These are phyloP conservation scores for Etia nguti DNA, from an alignment of 2,113 vertebrate species.

Conservation along the genomic window DNA sequence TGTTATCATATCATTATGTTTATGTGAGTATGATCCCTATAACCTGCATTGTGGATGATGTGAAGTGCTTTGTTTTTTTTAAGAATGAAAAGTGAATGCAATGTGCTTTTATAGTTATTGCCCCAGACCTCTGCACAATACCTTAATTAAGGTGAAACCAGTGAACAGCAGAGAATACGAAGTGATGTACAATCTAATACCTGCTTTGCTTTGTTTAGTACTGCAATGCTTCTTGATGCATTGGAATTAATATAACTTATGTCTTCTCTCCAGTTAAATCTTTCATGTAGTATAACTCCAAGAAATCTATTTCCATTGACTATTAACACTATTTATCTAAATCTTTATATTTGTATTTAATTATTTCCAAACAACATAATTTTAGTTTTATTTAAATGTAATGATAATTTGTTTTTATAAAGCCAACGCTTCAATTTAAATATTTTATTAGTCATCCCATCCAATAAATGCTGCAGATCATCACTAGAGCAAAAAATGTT, in stretches of 20 bases:
- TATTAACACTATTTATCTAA: neutral
- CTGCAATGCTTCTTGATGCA: neutral
- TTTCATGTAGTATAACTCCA: neutral
- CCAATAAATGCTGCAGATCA: neutral
- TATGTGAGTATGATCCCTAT: neutral
- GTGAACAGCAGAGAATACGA: neutral
- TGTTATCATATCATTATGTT: neutral
- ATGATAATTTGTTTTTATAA: neutral
- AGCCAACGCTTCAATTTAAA: neutral
- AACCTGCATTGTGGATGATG: neutral
- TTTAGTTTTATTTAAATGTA: neutral
- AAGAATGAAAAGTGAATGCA: neutral
- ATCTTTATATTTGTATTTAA: neutral
- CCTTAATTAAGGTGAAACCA: neutral
- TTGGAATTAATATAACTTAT: neutral
- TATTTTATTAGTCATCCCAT: neutral
- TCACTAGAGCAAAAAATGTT: neutral
- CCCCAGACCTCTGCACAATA: neutral
- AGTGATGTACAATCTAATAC: neutral
- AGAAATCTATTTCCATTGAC: neutral
- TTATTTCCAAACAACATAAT: neutral
- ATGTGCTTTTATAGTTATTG: neutral
- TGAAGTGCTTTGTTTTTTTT: neutral
- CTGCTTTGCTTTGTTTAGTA: neutral
- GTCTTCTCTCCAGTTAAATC: neutral